phyloP scores from a whole-genome alignment of 2,113 vertebrate genomes.

The Bufo gargarizans region DNA sequence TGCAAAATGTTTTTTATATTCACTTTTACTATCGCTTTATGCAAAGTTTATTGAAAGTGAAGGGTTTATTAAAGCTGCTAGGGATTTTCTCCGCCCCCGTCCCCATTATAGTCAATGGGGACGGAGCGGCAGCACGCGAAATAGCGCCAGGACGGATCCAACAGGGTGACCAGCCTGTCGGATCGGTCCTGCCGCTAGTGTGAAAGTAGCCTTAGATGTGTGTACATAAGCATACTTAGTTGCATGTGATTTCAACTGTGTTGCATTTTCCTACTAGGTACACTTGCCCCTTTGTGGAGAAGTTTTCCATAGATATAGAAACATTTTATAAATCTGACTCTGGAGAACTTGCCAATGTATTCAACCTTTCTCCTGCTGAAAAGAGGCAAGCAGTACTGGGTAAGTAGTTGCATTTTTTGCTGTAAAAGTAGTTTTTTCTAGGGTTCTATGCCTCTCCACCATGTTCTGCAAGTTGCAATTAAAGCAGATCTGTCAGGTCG shows the following conservation, averaged over 20 bases:
- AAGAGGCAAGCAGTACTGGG: constrained; percentile 88
- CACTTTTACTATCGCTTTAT: no score
- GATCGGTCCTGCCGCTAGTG: no score
- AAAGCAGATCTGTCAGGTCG: background rate
- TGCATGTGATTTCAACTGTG: background rate
- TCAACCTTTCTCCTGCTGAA: constrained; percentile 89
- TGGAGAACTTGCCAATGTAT: constrained; percentile 88
- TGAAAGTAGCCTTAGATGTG: background rate
- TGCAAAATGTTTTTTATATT: no score
- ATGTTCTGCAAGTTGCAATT: background rate
- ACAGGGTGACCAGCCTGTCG: no score
- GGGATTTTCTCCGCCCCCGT: no score
- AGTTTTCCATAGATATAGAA: constrained; percentile 99
- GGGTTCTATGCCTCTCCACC: background rate
- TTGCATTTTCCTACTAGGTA: constrained; percentile 74
- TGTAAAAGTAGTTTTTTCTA: background rate
- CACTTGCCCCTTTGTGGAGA: constrained; percentile 98
- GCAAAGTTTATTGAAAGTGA: no score
- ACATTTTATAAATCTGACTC: constrained; percentile 94
- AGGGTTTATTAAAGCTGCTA: no score
- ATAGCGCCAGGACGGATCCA: no score
- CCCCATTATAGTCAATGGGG: no score
- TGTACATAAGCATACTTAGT: background rate
- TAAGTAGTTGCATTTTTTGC: constrained; percentile 63
- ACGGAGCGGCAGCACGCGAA: no score